Evolutionary conservation across 2,113 vertebrate genomes (phyloP).

Genomic region (Aspidoscelis tigris): DNA sequence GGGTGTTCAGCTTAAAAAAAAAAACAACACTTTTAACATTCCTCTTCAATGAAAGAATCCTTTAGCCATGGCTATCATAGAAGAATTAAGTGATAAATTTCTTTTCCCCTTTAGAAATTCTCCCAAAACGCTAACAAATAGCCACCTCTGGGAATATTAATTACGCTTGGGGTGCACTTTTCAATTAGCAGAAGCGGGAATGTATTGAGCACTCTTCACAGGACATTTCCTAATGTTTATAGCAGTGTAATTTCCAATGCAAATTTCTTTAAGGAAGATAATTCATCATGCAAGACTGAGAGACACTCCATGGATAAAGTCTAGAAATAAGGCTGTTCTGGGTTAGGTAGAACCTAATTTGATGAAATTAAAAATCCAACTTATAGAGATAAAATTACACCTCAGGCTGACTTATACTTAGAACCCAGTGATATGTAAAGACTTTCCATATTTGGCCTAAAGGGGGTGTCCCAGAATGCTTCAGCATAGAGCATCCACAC

Average conservation of each 20-base stretch:
- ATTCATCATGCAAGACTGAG: slow-evolving; percentile 47
- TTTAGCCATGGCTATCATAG: slow-evolving; percentile 13
- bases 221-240: slow-evolving; percentile 55
- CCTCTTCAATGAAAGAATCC: not conserved
- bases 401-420: slow-evolving; percentile 43
- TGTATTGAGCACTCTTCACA: slow-evolving; percentile 50
- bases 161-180: slow-evolving; percentile 43
- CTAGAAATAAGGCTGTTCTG: slow-evolving; percentile 58
- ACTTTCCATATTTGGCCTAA: too few relatives aligned
- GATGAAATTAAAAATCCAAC: slow-evolving; percentile 32
- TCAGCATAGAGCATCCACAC: too few relatives aligned
- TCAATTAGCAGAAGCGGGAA: slow-evolving; percentile 57
- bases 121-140: slow-evolving; percentile 51
- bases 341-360: slow-evolving; percentile 33
- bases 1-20: too few relatives aligned
- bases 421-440: not conserved
- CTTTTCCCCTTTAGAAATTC: slow-evolving; percentile 51
- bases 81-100: slow-evolving; percentile 40
- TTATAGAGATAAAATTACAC: slow-evolving; percentile 11
- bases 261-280: slow-evolving; percentile 62
- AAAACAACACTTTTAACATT: not conserved
- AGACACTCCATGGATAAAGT: slow-evolving; percentile 40
- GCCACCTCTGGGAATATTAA: slow-evolving; percentile 48
- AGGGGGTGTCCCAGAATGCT: too few relatives aligned
- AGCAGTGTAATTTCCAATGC: slow-evolving; percentile 62